A percentile compares a stretch with the other conserved stretches of the same genome.
Conservation (phyloP, 2,888 invertebrate species). For the Limulus polyphemus region DNA sequence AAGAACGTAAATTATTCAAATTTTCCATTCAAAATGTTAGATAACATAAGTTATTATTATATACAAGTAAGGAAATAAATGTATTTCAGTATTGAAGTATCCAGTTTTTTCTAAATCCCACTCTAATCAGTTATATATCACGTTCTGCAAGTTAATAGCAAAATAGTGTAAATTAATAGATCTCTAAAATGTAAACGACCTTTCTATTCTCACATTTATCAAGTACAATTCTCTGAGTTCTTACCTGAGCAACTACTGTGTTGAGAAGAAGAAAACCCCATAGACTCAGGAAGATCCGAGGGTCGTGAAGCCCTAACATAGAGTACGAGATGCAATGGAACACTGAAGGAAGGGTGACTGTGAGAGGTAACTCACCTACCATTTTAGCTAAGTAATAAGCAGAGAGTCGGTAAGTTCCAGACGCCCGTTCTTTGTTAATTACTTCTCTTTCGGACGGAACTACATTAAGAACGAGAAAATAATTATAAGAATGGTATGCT, state of each 20-base stretch:
- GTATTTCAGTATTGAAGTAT: no score
- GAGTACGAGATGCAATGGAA: slow-evolving; percentile 65
- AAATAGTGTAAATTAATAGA: no score
- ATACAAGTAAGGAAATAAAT: no score
- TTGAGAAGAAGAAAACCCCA: slow-evolving; percentile 55
- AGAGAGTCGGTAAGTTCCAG: slow-evolving; percentile 65
- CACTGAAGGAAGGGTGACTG: slow-evolving; percentile 58
- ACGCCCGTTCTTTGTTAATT: slow-evolving; percentile 62
- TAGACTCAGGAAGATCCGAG: slow-evolving; percentile 54
- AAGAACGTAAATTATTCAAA: no score
- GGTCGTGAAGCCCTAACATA: slow-evolving; percentile 54
- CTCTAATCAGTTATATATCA: no score
- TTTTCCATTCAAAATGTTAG: no score
- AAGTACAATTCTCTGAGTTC: slow-evolving; percentile 8
- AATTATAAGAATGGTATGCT: not conserved
- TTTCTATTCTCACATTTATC: no score
- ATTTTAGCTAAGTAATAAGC: slow-evolving; percentile 71
- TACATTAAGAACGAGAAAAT: slow-evolving; percentile 35
- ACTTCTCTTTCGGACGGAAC: slow-evolving; percentile 68
- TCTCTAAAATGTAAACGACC: no score
- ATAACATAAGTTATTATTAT: no score
- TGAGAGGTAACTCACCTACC: slow-evolving; percentile 63
- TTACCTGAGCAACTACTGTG: slow-evolving; percentile 57
- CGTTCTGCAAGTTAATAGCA: no score
- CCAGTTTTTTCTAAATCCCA: no score